These are phyloP conservation scores for Gortyna flavago DNA, from an alignment of 2,888 invertebrate genomes.

Conservation along the genomic window DNA sequence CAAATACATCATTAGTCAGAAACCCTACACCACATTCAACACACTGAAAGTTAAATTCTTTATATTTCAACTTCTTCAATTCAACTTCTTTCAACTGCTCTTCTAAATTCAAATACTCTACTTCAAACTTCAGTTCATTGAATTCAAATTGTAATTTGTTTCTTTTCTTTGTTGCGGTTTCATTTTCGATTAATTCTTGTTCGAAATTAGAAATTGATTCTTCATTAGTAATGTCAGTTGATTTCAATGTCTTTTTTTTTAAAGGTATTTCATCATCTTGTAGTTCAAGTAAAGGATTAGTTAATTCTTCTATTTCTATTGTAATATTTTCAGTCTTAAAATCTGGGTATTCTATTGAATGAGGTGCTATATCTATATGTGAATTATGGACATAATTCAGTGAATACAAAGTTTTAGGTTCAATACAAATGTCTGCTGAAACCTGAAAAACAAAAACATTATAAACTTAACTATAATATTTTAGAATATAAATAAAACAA, in stretches of 20 bases:
- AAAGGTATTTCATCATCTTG: neutral
- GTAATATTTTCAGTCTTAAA: neutral
- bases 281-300: conserved; percentile 9
- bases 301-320: conserved; percentile 8
- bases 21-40: conserved; percentile 58
- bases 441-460: conserved; percentile 18
- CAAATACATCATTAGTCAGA: conserved; percentile 44
- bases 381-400: conserved; percentile 24
- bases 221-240: neutral
- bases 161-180: neutral
- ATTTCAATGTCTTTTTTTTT: neutral
- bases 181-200: neutral
- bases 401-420: conserved; percentile 13
- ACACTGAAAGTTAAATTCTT: conserved; percentile 58
- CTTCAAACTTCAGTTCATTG: conserved; percentile 58
- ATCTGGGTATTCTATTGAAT: neutral
- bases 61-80: conserved; percentile 58
- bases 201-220: conserved; percentile 22
- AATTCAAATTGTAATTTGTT: conserved; percentile 35
- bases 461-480: neutral
- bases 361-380: conserved; percentile 39
- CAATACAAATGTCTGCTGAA: neutral
- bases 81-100: conserved; percentile 63
- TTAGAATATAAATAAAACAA: neutral
- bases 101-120: conserved; percentile 60